These are phyloP conservation scores for Tromatobia lineatoria DNA, from an alignment of 2,888 invertebrate species.

Conservation along the genomic window DNA sequence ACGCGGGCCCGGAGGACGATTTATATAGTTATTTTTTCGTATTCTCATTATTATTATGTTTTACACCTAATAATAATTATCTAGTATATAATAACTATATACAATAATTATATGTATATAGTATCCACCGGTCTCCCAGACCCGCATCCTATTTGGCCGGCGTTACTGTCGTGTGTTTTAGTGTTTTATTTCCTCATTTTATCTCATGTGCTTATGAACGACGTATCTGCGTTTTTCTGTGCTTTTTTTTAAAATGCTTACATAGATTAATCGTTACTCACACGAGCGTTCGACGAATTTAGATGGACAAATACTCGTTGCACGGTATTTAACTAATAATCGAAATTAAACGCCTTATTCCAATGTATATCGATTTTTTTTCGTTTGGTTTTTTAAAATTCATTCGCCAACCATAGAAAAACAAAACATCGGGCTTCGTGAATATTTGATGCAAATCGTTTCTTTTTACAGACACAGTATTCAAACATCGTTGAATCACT, in stretches of 20 bases:
- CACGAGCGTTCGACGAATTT: conserved; percentile 51
- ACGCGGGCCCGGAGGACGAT: conserved; percentile 78
- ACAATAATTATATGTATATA: conserved; percentile 52
- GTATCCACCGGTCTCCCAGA: conserved; percentile 61
- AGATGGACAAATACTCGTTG: background rate
- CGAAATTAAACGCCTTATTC: background rate
- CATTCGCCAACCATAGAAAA: too few relatives aligned
- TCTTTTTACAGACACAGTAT: too few relatives aligned
- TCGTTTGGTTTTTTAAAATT: background rate
- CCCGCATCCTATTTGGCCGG: conserved; percentile 79
- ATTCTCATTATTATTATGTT: conserved; percentile 53
- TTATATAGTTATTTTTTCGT: conserved; percentile 21
- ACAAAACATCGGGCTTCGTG: background rate
- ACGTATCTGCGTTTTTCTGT: conserved; percentile 38
- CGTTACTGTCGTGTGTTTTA: conserved; percentile 76
- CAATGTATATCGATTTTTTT: background rate
- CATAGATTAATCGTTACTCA: conserved; percentile 26
- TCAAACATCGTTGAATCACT: too few relatives aligned
- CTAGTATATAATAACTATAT: conserved; percentile 48
- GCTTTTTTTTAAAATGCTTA: conserved; percentile 22
- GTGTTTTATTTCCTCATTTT: conserved; percentile 29
- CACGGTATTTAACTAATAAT: background rate
- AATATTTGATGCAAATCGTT: too few relatives aligned
- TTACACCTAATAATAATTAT: conserved; percentile 47
- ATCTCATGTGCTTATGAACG: conserved; percentile 43